Base-by-base conservation (phyloP, 1,140 invertebrate species). In the Leptinotarsa defecta region DNA sequence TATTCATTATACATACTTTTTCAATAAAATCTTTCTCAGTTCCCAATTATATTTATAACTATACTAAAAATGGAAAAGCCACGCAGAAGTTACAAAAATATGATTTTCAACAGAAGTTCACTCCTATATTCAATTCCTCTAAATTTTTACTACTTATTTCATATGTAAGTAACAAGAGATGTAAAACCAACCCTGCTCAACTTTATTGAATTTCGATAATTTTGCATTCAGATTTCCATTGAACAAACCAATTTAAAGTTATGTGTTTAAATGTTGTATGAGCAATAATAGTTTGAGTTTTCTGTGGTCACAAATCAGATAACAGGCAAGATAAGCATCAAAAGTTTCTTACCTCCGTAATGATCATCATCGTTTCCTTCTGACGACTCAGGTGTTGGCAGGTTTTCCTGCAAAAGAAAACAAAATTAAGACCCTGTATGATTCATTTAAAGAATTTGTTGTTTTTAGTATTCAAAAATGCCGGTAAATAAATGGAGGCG, bases 341-440 rank as follows among this genome's bases (percentile, higher is more conserved):
- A n/a, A 57, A 5, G 6, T 24, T 4, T 52, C 76, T 91, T 87
- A 92, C 91, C 90, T 80, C 90, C 88, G 82, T 89, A 92, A 78
- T 91, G 91, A 80, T 93, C 91, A 72, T 93, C 91, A 76, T 92
- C 91, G 74, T 88, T 89, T 81, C 90, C 89, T 78, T 93, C 91
- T 4, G 88, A 85, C 20, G 91, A 89, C 82, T 93, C 91, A 62
- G 91, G 89, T 27, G 91, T 91, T 20, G 88, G 87, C 79, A 92
- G 86, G 82, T 91, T 92, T 83, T 92, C 91, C 91, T 93, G 89
- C 13, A 92, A 92, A 87, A 89, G 86, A 82, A 83, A 80, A 83
- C 2, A 13, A 19, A 69, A n/a, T 34, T 27, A 20, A 24, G 4
- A 24, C 49, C 63, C 24, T n/a, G 61, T 6, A 17, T 3, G 6